Conservation (phyloP, 2,797 vertebrate species). For the Glyptemys insculpta region DNA sequence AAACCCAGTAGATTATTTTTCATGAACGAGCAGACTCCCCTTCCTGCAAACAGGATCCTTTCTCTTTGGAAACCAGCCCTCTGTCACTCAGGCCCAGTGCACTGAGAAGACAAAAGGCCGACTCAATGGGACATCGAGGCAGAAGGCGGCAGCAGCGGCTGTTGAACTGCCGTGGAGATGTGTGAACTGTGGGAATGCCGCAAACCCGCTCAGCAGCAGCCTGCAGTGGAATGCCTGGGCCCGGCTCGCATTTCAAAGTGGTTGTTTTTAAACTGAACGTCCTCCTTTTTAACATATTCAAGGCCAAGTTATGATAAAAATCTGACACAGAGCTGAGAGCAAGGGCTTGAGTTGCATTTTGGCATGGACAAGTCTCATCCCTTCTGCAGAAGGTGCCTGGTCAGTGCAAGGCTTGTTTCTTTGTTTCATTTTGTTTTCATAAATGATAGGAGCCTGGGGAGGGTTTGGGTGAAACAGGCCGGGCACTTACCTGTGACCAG, state of each 20-base stretch:
- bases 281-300: slow-evolving; percentile 7
- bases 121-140: slow-evolving; percentile 21
- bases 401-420: slow-evolving; percentile 61
- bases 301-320: slow-evolving; percentile 69
- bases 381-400: slow-evolving; percentile 64
- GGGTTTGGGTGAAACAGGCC: neutral
- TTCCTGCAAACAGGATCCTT: slow-evolving; percentile 53
- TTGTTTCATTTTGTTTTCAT: slow-evolving; percentile 55
- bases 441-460: slow-evolving; percentile 39
- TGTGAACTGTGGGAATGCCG: neutral
- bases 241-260: slow-evolving; percentile 69
- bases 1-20: slow-evolving; percentile 43
- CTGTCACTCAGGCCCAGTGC: neutral
- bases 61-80: slow-evolving; percentile 33
- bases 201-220: neutral
- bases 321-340: slow-evolving; percentile 53
- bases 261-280: slow-evolving; percentile 24
- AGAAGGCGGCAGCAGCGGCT: neutral
- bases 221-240: neutral
- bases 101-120: slow-evolving; percentile 53
- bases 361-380: slow-evolving; percentile 65
- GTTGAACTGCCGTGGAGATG: neutral
- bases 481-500: slow-evolving; percentile 65
- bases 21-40: slow-evolving; percentile 45
- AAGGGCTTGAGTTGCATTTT: slow-evolving; percentile 58